Evolutionary conservation across 2,888 invertebrate species (phyloP).

Genomic region (Marronus borbonicus): DNA sequence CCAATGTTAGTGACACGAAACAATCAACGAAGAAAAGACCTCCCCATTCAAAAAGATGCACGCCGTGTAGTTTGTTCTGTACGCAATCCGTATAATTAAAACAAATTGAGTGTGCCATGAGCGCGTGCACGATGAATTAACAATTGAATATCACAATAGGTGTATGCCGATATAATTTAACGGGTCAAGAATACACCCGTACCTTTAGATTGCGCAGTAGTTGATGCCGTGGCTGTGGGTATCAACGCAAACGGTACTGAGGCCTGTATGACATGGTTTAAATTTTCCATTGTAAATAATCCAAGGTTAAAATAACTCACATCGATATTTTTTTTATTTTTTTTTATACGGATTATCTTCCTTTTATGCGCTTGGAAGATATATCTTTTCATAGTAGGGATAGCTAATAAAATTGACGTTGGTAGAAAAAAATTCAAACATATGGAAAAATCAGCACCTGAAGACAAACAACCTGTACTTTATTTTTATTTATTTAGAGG

Average conservation of each 20-base stretch:
- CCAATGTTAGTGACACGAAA: no score
- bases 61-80: not conserved
- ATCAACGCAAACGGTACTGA: not conserved
- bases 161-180: conserved; percentile 1
- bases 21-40: no score
- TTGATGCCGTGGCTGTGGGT: not conserved
- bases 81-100: conserved; percentile 15
- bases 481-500: no score
- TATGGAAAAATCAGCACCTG: no score
- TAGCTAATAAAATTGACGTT: no score
- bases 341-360: no score
- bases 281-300: conserved; percentile 10
- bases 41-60: no score
- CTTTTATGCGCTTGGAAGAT: no score
- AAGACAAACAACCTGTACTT: no score
- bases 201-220: not conserved
- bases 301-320: not conserved
- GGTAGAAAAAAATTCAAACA: no score
- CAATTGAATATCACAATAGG: conserved; percentile 14
- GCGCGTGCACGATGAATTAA: conserved; percentile 12
- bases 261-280: not conserved
- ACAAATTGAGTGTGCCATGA: conserved; percentile 12
- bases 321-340: no score
- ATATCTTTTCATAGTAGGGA: no score
- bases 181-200: conserved; percentile 6